Conservation (phyloP, 2,888 invertebrate species). For the Apotomis capreana region DNA sequence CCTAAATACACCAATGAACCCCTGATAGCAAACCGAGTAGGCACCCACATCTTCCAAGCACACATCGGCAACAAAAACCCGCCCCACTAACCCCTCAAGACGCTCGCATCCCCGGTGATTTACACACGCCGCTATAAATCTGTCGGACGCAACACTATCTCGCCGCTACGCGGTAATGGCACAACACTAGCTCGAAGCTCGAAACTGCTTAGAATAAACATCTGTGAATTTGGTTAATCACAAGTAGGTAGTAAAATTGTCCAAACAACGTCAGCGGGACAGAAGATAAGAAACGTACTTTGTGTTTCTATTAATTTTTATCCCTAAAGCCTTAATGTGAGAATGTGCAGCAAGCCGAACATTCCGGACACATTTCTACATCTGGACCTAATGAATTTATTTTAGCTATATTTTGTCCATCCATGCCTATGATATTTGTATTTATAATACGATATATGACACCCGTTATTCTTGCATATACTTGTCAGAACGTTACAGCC, state of each 20-base stretch:
- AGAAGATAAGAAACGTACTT: too few relatives aligned
- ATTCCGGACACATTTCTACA: too few relatives aligned
- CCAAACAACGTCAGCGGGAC: not conserved
- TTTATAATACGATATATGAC: too few relatives aligned
- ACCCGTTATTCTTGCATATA: too few relatives aligned
- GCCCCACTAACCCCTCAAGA: slow-evolving; percentile 40
- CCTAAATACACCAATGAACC: too few relatives aligned
- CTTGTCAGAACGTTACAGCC: too few relatives aligned
- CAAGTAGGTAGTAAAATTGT: not conserved
- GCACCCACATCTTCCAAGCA: slow-evolving; percentile 1
- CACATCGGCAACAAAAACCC: slow-evolving; percentile 24
- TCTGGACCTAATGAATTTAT: too few relatives aligned
- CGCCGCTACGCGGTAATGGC: slow-evolving; percentile 56
- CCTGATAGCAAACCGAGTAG: not conserved
- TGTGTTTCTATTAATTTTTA: too few relatives aligned
- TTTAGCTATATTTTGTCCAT: too few relatives aligned
- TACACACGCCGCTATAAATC: slow-evolving; percentile 46
- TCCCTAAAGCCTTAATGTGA: too few relatives aligned
- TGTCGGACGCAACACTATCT: slow-evolving; percentile 57
- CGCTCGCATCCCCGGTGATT: slow-evolving; percentile 42
- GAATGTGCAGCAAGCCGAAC: too few relatives aligned
- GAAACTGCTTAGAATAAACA: slow-evolving; percentile 18
- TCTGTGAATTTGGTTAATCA: not conserved
- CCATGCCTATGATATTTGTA: too few relatives aligned
- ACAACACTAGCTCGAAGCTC: slow-evolving; percentile 32